phyloP scores from a whole-genome alignment of 2,797 vertebrate species.

The Paedocypris micromegethes region DNA sequence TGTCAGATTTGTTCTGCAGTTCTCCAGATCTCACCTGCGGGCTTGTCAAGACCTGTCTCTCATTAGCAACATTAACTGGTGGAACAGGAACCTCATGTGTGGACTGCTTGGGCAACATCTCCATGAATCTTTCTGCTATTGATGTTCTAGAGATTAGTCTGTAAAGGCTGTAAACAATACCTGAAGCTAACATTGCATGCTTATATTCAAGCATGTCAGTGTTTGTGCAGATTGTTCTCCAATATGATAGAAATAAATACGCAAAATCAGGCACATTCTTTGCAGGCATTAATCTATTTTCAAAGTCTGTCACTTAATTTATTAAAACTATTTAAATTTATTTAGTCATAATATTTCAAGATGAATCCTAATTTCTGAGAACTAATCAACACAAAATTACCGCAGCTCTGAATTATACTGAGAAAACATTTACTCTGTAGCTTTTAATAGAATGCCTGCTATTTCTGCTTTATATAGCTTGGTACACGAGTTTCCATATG shows the following conservation, averaged over 20 bases:
- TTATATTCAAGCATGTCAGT: conserved; percentile 23
- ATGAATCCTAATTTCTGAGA: too few species aligned
- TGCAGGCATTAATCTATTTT: too few species aligned
- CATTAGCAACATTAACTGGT: conserved; percentile 13
- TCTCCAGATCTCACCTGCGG: not conserved
- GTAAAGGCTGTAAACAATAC: conserved; percentile 14
- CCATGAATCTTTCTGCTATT: not conserved
- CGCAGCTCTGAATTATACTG: too few species aligned
- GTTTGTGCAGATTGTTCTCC: conserved; percentile 11
- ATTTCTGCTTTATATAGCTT: not conserved
- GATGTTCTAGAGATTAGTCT: conserved; percentile 15
- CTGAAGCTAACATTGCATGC: conserved; percentile 7
- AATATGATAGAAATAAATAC: not conserved
- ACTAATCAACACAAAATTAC: too few species aligned
- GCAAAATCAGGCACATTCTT: not conserved
- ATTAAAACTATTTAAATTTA: too few species aligned
- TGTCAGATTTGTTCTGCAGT: not conserved
- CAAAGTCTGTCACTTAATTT: too few species aligned
- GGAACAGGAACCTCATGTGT: not conserved
- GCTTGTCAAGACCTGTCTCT: conserved; percentile 17
- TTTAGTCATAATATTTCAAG: too few species aligned
- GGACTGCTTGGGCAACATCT: conserved; percentile 11
- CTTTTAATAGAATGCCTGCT: not conserved
- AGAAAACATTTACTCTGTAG: too few species aligned
- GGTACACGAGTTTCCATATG: not conserved